These are phyloP conservation scores for Phalangium opilio DNA, from an alignment of 2,888 invertebrate genomes.

Conservation along the genomic window DNA sequence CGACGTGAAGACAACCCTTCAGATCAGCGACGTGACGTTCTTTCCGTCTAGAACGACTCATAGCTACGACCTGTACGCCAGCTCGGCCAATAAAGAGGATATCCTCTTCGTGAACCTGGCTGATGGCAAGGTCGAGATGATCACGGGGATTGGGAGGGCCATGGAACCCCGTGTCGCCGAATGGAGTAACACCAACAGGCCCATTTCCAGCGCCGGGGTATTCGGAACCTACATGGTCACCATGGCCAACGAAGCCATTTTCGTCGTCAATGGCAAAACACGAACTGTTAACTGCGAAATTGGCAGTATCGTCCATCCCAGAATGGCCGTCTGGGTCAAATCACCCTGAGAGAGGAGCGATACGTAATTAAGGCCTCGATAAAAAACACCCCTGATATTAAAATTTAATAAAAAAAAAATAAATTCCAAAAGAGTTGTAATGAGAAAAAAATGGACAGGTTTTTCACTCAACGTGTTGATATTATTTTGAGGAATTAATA, in stretches of 20 bases:
- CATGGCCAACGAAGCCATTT: constrained; percentile 50
- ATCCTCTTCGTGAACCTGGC: constrained; percentile 52
- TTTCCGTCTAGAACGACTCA: constrained; percentile 53
- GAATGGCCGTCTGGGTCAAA: constrained; percentile 47
- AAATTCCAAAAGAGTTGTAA: background rate
- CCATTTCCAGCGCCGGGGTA: constrained; percentile 39
- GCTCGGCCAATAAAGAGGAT: constrained; percentile 52
- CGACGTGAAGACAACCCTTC: constrained; percentile 56
- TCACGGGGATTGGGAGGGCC: constrained; percentile 46
- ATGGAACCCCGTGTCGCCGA: constrained; percentile 14
- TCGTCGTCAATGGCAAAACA: constrained; percentile 52
- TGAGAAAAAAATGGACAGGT: too few species aligned
- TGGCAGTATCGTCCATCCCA: constrained; percentile 48
- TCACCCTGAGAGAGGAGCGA: constrained; percentile 16
- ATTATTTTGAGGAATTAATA: too few species aligned
- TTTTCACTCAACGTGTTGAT: too few species aligned
- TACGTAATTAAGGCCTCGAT: background rate
- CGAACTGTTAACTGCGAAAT: constrained; percentile 59
- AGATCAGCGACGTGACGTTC: constrained; percentile 54
- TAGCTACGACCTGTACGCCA: constrained; percentile 56
- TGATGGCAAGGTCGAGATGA: constrained; percentile 59
- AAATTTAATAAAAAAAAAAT: background rate
- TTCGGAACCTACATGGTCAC: constrained; percentile 58
- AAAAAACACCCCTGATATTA: background rate
- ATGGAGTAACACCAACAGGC: constrained; percentile 45